A percentile compares a stretch with the other conserved stretches of the same genome.
Evolutionary conservation across 2,113 vertebrate genomes (phyloP).

Genomic region (Lepidothrix coronata): DNA sequence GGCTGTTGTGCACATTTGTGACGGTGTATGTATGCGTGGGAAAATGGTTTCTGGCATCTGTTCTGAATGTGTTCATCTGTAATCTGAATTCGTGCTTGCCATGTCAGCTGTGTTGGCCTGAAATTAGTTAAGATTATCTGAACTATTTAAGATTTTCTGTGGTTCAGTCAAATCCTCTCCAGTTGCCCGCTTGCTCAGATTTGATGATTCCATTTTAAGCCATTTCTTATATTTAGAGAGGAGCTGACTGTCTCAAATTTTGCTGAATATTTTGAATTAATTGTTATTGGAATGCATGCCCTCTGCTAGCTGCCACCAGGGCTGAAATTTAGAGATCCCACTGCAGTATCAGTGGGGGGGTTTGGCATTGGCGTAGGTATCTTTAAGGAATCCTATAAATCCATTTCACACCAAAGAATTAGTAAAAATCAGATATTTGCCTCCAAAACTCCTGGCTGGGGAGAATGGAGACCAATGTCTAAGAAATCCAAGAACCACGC

Average conservation of each 20-base stretch:
- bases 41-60: slow-evolving; percentile 58
- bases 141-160: slow-evolving; percentile 44
- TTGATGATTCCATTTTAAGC: background rate
- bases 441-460: background rate
- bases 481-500: background rate
- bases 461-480: background rate
- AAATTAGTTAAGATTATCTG: slow-evolving; percentile 62
- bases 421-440: background rate
- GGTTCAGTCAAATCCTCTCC: slow-evolving; percentile 40
- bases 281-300: background rate
- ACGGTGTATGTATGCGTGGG: background rate
- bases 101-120: slow-evolving; percentile 45
- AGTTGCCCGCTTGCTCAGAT: background rate
- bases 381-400: background rate
- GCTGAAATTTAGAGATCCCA: background rate
- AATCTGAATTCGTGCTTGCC: slow-evolving; percentile 65
- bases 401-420: background rate
- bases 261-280: background rate
- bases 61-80: slow-evolving; percentile 55
- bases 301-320: background rate
- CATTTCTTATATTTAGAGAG: background rate
- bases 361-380: background rate
- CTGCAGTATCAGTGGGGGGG: fast-evolving
- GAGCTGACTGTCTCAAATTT: background rate
- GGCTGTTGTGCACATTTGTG: slow-evolving; percentile 30